Conservation (phyloP, 2,888 invertebrate genomes). For the Cheilosia variabilis region DNA sequence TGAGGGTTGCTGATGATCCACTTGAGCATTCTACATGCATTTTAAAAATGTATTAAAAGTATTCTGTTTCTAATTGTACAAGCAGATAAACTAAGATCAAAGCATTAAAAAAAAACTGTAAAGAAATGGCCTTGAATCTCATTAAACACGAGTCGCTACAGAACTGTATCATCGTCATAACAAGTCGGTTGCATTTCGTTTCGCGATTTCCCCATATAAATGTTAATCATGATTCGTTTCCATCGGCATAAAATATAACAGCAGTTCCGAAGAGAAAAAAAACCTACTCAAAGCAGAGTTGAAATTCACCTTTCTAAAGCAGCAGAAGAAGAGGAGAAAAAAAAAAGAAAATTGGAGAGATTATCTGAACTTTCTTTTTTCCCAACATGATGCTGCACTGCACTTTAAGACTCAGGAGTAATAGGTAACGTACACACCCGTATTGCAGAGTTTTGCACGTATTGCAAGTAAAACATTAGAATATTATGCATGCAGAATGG, state of each 20-base stretch:
- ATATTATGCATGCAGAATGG: no score
- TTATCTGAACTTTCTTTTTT: conserved; percentile 66
- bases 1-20: no score
- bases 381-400: conserved; percentile 30
- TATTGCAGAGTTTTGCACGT: not conserved
- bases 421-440: not conserved
- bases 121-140: conserved; percentile 47
- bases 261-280: not conserved
- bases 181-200: conserved; percentile 26
- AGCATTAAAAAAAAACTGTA: not conserved
- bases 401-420: conserved; percentile 33
- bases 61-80: no score
- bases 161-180: conserved; percentile 11
- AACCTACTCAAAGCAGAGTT: conserved; percentile 31
- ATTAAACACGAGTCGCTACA: conserved; percentile 23
- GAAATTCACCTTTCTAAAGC: conserved; percentile 73
- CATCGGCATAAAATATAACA: conserved; percentile 44
- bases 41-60: no score
- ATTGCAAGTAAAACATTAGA: no score
- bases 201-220: conserved; percentile 57
- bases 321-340: conserved; percentile 13
- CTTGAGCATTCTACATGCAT: no score
- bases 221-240: conserved; percentile 26
- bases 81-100: not conserved
- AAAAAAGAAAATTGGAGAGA: conserved; percentile 50